These are phyloP conservation scores for Drosophila saltans DNA, from an alignment of 1,140 invertebrate species.

Conservation along the genomic window DNA sequence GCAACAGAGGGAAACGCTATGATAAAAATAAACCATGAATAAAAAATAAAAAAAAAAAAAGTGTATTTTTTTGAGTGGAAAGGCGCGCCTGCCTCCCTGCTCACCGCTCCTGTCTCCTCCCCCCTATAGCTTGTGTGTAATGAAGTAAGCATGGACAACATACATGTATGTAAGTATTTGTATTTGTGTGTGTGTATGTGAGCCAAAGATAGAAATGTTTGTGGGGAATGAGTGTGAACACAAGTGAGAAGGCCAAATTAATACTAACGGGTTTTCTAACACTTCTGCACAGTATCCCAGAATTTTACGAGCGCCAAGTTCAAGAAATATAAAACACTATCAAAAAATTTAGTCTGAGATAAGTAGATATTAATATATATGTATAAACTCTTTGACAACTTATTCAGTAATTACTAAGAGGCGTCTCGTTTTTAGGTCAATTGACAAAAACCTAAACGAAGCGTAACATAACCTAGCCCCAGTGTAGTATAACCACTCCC, in stretches of 20 bases:
- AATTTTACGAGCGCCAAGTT: not conserved
- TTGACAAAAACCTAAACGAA: slow-evolving; percentile 56
- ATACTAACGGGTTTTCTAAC: not conserved
- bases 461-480: slow-evolving; percentile 38
- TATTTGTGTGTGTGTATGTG: slow-evolving; percentile 14
- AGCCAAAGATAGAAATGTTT: slow-evolving; percentile 51
- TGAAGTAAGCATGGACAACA: not conserved
- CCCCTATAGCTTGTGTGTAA: slow-evolving; percentile 14
- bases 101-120: not conserved
- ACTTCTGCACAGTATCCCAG: not conserved
- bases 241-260: slow-evolving; percentile 2
- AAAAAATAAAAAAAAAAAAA: slow-evolving; percentile 46
- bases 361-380: not conserved
- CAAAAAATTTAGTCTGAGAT: not conserved
- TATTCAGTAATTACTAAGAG: not conserved
- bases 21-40: slow-evolving; percentile 79
- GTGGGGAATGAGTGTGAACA: slow-evolving; percentile 24
- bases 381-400: slow-evolving; percentile 30
- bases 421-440: slow-evolving; percentile 71
- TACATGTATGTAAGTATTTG: not conserved
- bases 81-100: slow-evolving; percentile 34
- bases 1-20: slow-evolving; percentile 51
- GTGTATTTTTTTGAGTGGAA: slow-evolving; percentile 46
- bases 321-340: not conserved
- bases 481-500: slow-evolving; percentile 13